These are phyloP conservation scores for Pungitius pungitius DNA, from an alignment of 2,113 vertebrate species.

Conservation along the genomic window DNA sequence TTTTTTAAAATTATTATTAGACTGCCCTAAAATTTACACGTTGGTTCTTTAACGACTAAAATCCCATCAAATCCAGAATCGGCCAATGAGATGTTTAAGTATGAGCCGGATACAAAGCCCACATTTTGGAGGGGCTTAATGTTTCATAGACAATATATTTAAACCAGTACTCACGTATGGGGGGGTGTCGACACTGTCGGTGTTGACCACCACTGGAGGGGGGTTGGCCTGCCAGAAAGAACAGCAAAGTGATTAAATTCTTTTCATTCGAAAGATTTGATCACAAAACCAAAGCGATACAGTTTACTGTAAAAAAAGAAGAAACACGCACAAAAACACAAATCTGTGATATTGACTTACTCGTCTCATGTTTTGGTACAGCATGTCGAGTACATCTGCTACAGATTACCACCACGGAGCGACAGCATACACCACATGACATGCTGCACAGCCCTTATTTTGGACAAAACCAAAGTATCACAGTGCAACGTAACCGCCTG, in stretches of 20 bases:
- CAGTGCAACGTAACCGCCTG: constrained; percentile 9
- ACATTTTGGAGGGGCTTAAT: not conserved
- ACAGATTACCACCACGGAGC: constrained; percentile 72
- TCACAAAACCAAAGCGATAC: not conserved
- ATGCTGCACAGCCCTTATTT: constrained; percentile 68
- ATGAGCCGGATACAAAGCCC: not conserved
- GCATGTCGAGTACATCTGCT: constrained; percentile 76
- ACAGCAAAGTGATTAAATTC: constrained; percentile 3
- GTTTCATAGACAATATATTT: not conserved
- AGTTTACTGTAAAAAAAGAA: not conserved
- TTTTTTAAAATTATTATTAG: no score
- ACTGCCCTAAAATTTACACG: not conserved
- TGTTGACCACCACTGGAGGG: constrained; percentile 94
- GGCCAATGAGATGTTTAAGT: not conserved
- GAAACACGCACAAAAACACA: not conserved
- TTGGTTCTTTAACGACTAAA: not conserved
- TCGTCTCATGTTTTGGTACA: constrained; percentile 79
- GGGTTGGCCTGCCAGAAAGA: constrained; percentile 91
- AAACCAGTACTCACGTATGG: constrained; percentile 87
- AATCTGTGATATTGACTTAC: constrained; percentile 63
- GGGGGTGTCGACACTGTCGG: constrained; percentile 90
- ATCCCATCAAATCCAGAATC: not conserved
- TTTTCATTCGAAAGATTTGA: not conserved
- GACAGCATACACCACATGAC: constrained; percentile 73
- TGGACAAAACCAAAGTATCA: constrained; percentile 45